Conservation (phyloP, 2,113 vertebrate species). For the Apeltes quadracus region DNA sequence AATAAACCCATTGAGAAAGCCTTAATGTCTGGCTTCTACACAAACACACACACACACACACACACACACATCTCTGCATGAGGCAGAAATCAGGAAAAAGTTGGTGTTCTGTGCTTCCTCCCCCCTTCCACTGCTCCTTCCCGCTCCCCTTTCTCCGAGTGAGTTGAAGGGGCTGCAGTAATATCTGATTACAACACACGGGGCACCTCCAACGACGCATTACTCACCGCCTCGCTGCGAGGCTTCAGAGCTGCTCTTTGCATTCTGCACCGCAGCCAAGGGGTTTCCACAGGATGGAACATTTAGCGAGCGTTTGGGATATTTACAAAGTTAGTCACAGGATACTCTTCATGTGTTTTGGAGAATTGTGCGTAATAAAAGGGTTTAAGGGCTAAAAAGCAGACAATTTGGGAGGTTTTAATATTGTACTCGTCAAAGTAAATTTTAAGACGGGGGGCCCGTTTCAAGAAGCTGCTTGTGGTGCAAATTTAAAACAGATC, state of each 20-base stretch:
- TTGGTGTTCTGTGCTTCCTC: slow-evolving; percentile 41
- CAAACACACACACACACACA: slow-evolving; percentile 21
- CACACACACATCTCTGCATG: slow-evolving; percentile 54
- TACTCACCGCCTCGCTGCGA: slow-evolving; percentile 79
- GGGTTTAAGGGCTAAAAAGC: background rate
- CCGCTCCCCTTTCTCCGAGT: slow-evolving; percentile 13
- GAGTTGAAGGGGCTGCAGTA: slow-evolving; percentile 78
- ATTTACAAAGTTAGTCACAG: slow-evolving; percentile 10
- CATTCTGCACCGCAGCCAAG: slow-evolving; percentile 27
- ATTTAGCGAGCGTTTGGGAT: slow-evolving; percentile 18
- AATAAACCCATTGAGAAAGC: slow-evolving; percentile 64
- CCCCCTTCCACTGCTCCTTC: slow-evolving; percentile 30
- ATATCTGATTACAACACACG: slow-evolving; percentile 77
- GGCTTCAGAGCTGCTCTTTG: slow-evolving; percentile 27
- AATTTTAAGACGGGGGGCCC: background rate
- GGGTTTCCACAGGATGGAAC: slow-evolving; percentile 47
- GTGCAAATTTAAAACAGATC: background rate
- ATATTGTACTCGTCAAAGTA: too few species aligned
- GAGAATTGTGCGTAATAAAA: background rate
- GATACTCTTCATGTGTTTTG: background rate
- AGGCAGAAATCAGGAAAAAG: slow-evolving; percentile 56
- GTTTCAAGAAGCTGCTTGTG: background rate
- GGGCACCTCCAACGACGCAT: slow-evolving; percentile 81
- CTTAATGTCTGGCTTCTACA: slow-evolving; percentile 47
- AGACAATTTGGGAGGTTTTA: too few species aligned